phyloP scores from a whole-genome alignment of 2,797 vertebrate species.

The Benthosema pterotum region DNA sequence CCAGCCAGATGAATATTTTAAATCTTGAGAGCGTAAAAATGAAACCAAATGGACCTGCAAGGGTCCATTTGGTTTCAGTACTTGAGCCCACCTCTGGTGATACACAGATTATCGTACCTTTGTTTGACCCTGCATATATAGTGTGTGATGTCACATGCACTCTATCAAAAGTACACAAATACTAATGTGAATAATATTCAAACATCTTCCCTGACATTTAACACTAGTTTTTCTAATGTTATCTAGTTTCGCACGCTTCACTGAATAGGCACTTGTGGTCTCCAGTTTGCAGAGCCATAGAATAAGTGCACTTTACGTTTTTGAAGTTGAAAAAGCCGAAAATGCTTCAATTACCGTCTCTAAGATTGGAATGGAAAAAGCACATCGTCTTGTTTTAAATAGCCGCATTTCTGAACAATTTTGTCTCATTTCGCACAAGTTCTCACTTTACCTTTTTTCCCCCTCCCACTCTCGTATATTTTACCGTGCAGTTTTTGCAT shows the following conservation, averaged over 20 bases:
- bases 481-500: constrained; percentile 60
- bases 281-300: constrained; percentile 56
- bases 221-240: constrained; percentile 40
- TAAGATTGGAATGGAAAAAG: constrained; percentile 47
- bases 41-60: too few relatives aligned
- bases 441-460: not conserved
- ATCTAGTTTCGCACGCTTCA: constrained; percentile 57
- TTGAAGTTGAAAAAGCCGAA: constrained; percentile 45
- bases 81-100: too few relatives aligned
- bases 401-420: constrained; percentile 4
- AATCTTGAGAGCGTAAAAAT: too few relatives aligned
- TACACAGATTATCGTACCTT: too few relatives aligned
- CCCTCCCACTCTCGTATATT: constrained; percentile 20
- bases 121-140: too few relatives aligned
- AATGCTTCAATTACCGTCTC: constrained; percentile 62
- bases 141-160: too few relatives aligned
- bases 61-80: too few relatives aligned
- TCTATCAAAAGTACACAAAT: too few relatives aligned
- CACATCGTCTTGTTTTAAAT: not conserved
- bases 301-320: constrained; percentile 71
- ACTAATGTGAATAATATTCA: too few relatives aligned
- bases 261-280: constrained; percentile 41
- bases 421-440: constrained; percentile 11
- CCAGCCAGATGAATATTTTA: too few relatives aligned
- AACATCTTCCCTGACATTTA: constrained; percentile 4